Percentiles rank a stretch among this genome's conserved stretches.
These are phyloP conservation scores for Dryoscopus gambensis DNA, from an alignment of 2,113 vertebrate species.

Conservation along the genomic window DNA sequence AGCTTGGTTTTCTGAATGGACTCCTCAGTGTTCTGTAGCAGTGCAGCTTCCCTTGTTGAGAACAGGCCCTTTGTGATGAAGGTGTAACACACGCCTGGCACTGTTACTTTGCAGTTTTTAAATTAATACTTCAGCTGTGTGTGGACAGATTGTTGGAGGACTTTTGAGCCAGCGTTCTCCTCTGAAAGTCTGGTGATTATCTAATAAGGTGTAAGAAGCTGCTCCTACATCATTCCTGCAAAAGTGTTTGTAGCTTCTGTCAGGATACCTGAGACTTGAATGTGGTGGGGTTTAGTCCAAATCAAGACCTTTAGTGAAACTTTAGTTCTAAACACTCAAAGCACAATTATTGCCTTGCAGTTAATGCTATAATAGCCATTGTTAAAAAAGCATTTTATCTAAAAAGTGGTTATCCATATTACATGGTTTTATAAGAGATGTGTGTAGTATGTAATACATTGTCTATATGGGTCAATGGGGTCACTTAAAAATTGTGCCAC, in stretches of 20 bases:
- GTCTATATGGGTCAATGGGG: not conserved
- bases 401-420: not conserved
- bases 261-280: not conserved
- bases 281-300: not conserved
- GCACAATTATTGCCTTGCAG: not conserved
- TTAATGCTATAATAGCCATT: not conserved
- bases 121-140: not conserved
- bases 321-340: not conserved
- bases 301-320: not conserved
- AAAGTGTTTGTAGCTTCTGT: not conserved
- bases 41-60: not conserved
- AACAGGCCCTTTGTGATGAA: not conserved
- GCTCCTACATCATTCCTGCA: not conserved
- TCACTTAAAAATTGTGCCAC: not conserved
- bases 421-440: not conserved
- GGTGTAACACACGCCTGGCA: not conserved
- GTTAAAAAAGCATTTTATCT: not conserved
- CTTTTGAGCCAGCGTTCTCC: not conserved
- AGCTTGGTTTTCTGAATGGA: not conserved
- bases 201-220: not conserved
- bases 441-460: too few relatives aligned
- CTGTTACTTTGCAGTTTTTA: not conserved
- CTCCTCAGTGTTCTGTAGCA: not conserved
- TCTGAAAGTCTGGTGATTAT: not conserved
- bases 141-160: not conserved